Conservation (phyloP, 2,888 invertebrate genomes). For the Chrysolina americana region DNA sequence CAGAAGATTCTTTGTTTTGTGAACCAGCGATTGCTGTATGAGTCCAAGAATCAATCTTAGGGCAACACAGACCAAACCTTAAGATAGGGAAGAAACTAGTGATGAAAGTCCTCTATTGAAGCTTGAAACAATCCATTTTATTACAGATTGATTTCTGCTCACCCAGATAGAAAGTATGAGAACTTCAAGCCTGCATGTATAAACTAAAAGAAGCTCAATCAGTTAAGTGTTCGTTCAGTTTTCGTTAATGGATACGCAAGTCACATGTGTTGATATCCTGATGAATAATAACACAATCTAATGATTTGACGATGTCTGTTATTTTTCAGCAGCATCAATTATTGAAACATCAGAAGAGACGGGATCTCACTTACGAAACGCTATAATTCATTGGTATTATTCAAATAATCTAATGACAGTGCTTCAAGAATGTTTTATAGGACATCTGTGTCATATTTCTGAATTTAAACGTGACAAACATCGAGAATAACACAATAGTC, state of each 20-base stretch:
- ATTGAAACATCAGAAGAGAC: conserved; percentile 39
- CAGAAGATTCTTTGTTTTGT: too few species aligned
- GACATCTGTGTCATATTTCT: conserved; percentile 59
- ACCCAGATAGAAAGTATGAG: too few species aligned
- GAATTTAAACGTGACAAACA: conserved; percentile 61
- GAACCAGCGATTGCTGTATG: too few species aligned
- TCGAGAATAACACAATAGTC: conserved; percentile 55
- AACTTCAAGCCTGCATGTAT: too few species aligned
- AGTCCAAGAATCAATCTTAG: too few species aligned
- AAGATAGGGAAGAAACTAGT: too few species aligned
- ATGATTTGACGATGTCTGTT: conserved; percentile 13
- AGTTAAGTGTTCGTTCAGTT: not conserved
- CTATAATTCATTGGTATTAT: conserved; percentile 54
- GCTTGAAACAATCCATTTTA: too few species aligned
- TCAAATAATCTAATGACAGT: conserved; percentile 58
- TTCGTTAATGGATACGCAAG: not conserved
- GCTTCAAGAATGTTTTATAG: conserved; percentile 59
- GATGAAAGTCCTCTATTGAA: too few species aligned
- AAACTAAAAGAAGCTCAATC: too few species aligned
- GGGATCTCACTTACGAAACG: conserved; percentile 37
- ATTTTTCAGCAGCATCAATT: conserved; percentile 20
- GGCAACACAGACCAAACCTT: too few species aligned
- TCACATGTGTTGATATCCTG: conserved; percentile 11
- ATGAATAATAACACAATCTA: conserved; percentile 25
- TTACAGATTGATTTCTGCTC: too few species aligned